phyloP scores from a whole-genome alignment of 2,888 invertebrate species.

The Stenchaetothrips biformis region DNA sequence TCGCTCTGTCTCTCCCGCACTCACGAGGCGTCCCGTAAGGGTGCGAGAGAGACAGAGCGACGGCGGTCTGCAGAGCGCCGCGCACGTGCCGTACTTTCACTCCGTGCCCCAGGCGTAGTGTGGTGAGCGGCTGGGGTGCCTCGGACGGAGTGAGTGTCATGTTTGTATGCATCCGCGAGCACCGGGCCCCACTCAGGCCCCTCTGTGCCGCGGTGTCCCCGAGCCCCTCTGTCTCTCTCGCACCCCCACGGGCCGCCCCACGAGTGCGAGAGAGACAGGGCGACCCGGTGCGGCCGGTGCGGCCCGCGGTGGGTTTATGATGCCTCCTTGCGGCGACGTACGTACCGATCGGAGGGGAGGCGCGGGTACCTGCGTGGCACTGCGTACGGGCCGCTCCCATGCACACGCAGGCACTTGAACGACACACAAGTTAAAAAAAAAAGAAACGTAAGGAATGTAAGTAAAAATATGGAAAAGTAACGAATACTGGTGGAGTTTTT shows the following conservation, averaged over 20 bases:
- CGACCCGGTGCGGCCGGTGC: background rate
- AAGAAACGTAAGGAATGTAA: too few relatives aligned
- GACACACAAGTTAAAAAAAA: constrained; percentile 26
- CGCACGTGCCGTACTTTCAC: too few relatives aligned
- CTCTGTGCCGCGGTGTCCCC: background rate
- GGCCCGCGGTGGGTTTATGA: constrained; percentile 6
- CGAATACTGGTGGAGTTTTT: too few relatives aligned
- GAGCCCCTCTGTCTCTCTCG: background rate
- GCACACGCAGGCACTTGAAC: constrained; percentile 7
- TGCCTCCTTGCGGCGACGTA: constrained; percentile 24
- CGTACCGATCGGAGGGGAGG: background rate
- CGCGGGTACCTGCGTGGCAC: constrained; percentile 31
- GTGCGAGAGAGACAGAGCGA: too few relatives aligned
- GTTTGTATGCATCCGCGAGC: background rate
- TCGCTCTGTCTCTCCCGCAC: too few relatives aligned
- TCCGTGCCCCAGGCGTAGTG: background rate
- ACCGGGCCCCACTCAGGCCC: background rate
- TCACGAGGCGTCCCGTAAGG: too few relatives aligned
- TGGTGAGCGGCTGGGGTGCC: background rate
- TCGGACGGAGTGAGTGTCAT: background rate
- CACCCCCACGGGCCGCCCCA: background rate
- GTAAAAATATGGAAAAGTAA: too few relatives aligned
- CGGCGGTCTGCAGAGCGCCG: too few relatives aligned
- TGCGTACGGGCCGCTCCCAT: constrained; percentile 32
- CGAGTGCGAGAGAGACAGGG: constrained; percentile 19